These are phyloP conservation scores for Atlantisia rogersi DNA, from an alignment of 2,113 vertebrate species.

Conservation along the genomic window DNA sequence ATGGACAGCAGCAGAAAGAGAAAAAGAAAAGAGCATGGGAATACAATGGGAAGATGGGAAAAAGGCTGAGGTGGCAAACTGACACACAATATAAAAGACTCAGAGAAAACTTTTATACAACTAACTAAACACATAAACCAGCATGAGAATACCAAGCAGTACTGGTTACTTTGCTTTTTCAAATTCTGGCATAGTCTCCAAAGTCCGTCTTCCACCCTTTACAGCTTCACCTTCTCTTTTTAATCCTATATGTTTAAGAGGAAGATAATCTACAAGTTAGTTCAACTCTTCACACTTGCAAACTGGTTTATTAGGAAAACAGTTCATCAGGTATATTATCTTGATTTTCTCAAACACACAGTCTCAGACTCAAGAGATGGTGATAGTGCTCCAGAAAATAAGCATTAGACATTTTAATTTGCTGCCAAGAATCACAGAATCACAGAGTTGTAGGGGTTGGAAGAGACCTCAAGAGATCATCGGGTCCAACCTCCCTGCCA, in stretches of 20 bases:
- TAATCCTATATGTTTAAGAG: neutral
- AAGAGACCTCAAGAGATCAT: no score
- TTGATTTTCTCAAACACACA: neutral
- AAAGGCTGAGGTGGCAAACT: neutral
- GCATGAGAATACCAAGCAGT: neutral
- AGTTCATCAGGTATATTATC: neutral
- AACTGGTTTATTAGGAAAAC: neutral
- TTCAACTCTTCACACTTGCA: neutral
- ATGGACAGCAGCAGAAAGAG: neutral
- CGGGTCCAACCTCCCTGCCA: no score
- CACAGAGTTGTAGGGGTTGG: no score
- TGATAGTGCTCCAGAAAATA: neutral
- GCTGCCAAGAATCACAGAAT: neutral
- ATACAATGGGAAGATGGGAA: neutral
- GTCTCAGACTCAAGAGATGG: neutral
- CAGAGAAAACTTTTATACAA: neutral
- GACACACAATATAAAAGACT: neutral
- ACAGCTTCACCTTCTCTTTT: neutral
- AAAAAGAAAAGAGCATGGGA: neutral
- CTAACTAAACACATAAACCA: neutral
- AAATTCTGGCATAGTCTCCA: neutral
- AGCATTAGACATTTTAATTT: neutral
- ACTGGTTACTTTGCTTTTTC: neutral
- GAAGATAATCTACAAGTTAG: neutral
- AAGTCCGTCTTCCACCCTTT: neutral